Conservation (phyloP, 2,888 invertebrate genomes). For the Aphidius colemani region DNA sequence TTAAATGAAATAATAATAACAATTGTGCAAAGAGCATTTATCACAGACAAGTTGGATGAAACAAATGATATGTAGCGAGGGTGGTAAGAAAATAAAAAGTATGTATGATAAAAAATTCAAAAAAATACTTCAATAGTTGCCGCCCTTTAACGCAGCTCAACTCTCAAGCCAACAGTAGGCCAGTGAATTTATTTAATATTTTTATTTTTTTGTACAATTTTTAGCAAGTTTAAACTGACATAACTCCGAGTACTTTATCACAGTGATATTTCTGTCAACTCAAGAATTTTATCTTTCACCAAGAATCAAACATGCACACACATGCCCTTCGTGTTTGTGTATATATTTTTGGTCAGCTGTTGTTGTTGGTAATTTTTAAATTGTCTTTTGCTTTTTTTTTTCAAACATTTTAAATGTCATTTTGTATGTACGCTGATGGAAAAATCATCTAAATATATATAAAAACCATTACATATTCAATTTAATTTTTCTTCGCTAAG, state of each 20-base stretch:
- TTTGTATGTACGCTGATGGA: too few relatives aligned
- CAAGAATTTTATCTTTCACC: slow-evolving; percentile 39
- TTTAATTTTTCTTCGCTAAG: slow-evolving; percentile 6
- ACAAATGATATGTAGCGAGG: not conserved
- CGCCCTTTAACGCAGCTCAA: too few relatives aligned
- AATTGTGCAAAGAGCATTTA: slow-evolving; percentile 34
- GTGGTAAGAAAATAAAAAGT: not conserved
- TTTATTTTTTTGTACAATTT: not conserved
- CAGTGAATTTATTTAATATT: not conserved
- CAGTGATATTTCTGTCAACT: slow-evolving; percentile 45
- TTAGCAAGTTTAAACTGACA: slow-evolving; percentile 30
- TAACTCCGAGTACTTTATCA: slow-evolving; percentile 44
- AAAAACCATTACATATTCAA: not conserved
- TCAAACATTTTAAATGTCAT: too few relatives aligned
- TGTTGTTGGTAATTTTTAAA: too few relatives aligned
- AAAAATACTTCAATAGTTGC: not conserved
- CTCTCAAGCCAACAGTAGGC: too few relatives aligned
- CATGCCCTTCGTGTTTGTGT: slow-evolving; percentile 27
- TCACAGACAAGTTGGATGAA: not conserved
- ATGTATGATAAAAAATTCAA: not conserved
- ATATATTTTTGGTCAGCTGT: not conserved
- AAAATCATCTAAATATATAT: too few relatives aligned
- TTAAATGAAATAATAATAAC: slow-evolving; percentile 20
- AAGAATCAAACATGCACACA: slow-evolving; percentile 17
- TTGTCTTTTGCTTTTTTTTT: too few relatives aligned